A percentile compares a stretch with the other conserved stretches of the same genome.
Evolutionary conservation across 2,797 vertebrate species (phyloP).

Genomic region (Aulostomus chinensis): DNA sequence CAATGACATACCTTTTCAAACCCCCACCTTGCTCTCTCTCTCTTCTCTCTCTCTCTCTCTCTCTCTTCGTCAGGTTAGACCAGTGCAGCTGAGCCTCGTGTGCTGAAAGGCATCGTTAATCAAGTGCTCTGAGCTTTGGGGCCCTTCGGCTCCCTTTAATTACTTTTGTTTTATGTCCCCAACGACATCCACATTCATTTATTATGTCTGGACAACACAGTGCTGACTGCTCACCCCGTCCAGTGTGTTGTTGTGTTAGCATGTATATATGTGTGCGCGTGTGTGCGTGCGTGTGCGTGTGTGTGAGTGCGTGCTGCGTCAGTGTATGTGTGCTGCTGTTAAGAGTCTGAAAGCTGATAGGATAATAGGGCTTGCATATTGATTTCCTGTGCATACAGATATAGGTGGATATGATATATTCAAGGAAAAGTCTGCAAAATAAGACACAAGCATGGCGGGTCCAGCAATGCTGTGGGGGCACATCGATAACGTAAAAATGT

Average conservation of each 20-base stretch:
- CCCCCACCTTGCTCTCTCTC: neutral
- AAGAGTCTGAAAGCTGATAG: conserved; percentile 51
- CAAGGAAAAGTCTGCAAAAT: too few species aligned
- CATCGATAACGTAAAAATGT: too few species aligned
- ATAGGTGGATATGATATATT: too few species aligned
- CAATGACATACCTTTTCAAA: conserved; percentile 21
- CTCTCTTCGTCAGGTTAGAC: conserved; percentile 13
- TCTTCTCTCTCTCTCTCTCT: neutral
- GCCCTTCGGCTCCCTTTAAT: conserved; percentile 69
- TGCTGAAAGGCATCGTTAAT: conserved; percentile 69
- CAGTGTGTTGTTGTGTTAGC: conserved; percentile 13
- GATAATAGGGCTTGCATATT: conserved; percentile 48
- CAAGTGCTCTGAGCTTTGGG: conserved; percentile 62
- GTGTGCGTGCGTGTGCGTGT: neutral
- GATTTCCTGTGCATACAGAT: too few species aligned
- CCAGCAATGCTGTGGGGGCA: too few species aligned
- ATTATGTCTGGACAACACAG: conserved; percentile 53
- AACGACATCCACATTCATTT: conserved; percentile 57
- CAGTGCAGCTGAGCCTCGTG: conserved; percentile 42
- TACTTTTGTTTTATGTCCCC: conserved; percentile 74
- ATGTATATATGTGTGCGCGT: too few species aligned
- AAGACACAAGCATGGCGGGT: too few species aligned
- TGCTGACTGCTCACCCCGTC: conserved; percentile 16
- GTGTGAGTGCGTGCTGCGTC: too few species aligned
- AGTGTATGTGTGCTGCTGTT: conserved; percentile 3